Percentiles rank a stretch among this genome's conserved stretches.
Conservation (phyloP, 2,113 vertebrate species). For the Excalfactoria chinensis region DNA sequence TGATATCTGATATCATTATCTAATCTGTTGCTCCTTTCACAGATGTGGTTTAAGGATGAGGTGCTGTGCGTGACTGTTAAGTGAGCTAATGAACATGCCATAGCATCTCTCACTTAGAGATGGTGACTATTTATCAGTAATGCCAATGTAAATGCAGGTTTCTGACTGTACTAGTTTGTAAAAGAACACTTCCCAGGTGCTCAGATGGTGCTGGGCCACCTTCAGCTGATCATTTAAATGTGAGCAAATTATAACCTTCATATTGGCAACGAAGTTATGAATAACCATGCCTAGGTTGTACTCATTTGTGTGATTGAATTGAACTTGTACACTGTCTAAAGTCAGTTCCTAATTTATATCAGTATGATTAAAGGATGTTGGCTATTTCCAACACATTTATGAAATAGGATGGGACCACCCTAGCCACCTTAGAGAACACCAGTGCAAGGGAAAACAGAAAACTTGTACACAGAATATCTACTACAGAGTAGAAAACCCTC, state of each 20-base stretch:
- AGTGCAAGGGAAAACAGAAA: too few relatives aligned
- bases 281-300: not conserved
- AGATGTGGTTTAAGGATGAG: not conserved
- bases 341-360: not conserved
- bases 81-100: not conserved
- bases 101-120: not conserved
- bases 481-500: too few relatives aligned
- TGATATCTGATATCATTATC: not conserved
- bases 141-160: not conserved
- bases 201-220: not conserved
- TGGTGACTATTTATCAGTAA: not conserved
- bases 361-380: not conserved
- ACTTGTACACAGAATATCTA: too few relatives aligned
- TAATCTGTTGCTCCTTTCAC: not conserved
- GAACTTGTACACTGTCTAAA: not conserved
- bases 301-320: not conserved
- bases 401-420: not conserved
- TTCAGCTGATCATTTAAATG: not conserved
- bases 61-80: not conserved
- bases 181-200: not conserved
- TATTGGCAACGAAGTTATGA: not conserved
- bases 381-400: not conserved
- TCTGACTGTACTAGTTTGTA: not conserved
- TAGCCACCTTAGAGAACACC: too few relatives aligned
- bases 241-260: not conserved